These are phyloP conservation scores for Gadus macrocephalus DNA, from an alignment of 2,113 vertebrate species.

Conservation along the genomic window DNA sequence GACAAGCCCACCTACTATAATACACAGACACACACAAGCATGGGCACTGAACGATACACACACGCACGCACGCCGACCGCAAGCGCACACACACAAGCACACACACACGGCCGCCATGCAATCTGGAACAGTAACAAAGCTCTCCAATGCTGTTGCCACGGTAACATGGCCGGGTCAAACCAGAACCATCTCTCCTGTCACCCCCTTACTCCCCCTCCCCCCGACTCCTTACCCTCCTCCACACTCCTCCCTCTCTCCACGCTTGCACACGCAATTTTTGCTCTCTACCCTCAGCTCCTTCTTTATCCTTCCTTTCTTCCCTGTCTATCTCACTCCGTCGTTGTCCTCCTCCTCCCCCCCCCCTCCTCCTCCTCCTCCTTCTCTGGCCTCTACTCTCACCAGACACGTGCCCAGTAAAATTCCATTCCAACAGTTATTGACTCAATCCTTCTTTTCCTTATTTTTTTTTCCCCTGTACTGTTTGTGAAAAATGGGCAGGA, in stretches of 20 bases:
- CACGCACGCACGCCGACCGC: constrained; percentile 8
- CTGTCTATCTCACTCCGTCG: constrained; percentile 12
- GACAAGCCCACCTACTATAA: background rate
- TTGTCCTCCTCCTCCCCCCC: background rate
- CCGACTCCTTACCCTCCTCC: constrained; percentile 14
- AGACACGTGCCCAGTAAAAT: too few relatives aligned
- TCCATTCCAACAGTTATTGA: too few relatives aligned
- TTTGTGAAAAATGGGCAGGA: background rate
- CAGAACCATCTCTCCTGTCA: constrained; percentile 51
- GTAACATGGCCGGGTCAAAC: constrained; percentile 61
- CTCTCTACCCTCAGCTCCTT: background rate
- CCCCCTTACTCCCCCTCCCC: constrained; percentile 18
- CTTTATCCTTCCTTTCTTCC: constrained; percentile 23
- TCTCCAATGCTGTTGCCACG: constrained; percentile 58
- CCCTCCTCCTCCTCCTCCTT: background rate
- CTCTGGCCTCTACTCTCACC: too few relatives aligned
- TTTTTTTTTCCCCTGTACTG: constrained; percentile 2
- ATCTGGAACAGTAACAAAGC: constrained; percentile 58
- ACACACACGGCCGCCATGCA: constrained; percentile 31
- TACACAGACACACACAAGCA: background rate
- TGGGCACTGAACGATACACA: background rate
- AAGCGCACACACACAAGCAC: constrained; percentile 17
- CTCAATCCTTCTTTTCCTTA: constrained; percentile 4
- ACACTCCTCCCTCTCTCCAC: constrained; percentile 3
- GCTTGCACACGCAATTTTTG: too few relatives aligned